Percentiles rank a stretch among this genome's conserved stretches.
phyloP scores from a whole-genome alignment of 1,140 invertebrate genomes.

The Heliconius melpomene region DNA sequence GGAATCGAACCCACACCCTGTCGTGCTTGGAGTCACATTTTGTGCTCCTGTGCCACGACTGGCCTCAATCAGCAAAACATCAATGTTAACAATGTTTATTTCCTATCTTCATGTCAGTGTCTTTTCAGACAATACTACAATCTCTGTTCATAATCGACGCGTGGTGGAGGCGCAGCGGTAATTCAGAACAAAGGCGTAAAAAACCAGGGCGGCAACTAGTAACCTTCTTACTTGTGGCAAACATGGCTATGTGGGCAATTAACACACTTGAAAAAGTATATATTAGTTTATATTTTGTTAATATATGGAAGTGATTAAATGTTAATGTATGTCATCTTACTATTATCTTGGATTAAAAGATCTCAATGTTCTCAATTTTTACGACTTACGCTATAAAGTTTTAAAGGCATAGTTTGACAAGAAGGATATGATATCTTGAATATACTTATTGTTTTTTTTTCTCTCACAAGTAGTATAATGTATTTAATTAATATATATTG shows the following conservation, averaged over 20 bases:
- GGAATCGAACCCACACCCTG: too few relatives aligned
- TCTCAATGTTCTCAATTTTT: background rate
- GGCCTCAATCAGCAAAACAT: too few relatives aligned
- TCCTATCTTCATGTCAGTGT: too few relatives aligned
- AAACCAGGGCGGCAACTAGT: slow-evolving; percentile 92
- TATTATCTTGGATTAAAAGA: background rate
- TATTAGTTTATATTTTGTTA: background rate
- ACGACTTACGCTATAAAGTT: background rate
- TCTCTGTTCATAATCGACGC: slow-evolving; percentile 93
- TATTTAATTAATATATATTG: background rate
- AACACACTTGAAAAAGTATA: slow-evolving; percentile 89
- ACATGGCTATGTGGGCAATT: slow-evolving; percentile 93
- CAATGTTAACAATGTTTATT: too few relatives aligned
- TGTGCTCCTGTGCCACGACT: too few relatives aligned
- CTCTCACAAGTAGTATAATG: background rate
- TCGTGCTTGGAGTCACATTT: too few relatives aligned
- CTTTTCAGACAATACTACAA: slow-evolving; percentile 87
- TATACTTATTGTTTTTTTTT: background rate
- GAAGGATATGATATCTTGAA: background rate
- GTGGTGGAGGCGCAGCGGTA: slow-evolving; percentile 85
- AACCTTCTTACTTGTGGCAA: slow-evolving; percentile 91
- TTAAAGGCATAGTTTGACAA: background rate
- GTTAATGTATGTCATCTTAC: background rate
- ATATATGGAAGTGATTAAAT: background rate
- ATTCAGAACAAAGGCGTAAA: slow-evolving; percentile 82